phyloP scores from a whole-genome alignment of 1,140 invertebrate genomes.

The Sycobia sp. region DNA sequence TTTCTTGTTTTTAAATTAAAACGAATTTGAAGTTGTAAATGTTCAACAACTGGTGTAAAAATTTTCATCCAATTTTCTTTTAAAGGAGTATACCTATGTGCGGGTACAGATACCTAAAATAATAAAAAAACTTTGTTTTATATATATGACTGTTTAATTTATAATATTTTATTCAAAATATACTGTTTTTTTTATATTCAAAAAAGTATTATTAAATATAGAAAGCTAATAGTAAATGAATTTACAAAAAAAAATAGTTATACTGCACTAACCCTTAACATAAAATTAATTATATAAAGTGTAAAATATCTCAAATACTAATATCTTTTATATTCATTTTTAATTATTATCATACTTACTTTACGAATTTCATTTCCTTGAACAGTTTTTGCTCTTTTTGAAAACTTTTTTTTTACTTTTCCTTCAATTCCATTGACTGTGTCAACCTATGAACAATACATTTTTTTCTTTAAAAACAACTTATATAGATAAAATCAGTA shows the following conservation, averaged over 20 bases:
- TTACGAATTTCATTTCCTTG: conserved; percentile 63
- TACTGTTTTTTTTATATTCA: no score
- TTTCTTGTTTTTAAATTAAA: conserved; percentile 92
- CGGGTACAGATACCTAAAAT: conserved; percentile 68
- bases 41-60: conserved; percentile 93
- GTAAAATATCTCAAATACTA: not conserved
- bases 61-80: conserved; percentile 98
- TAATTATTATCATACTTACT: no score
- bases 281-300: not conserved
- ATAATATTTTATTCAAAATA: not conserved
- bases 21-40: conserved; percentile 90
- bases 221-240: no score
- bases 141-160: not conserved
- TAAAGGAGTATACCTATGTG: conserved; percentile 86
- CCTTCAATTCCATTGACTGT: conserved; percentile 69
- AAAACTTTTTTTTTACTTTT: conserved; percentile 57
- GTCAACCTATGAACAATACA: conserved; percentile 50
- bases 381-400: conserved; percentile 63
- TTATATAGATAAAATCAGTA: not conserved
- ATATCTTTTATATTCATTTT: conserved; percentile 2
- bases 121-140: not conserved
- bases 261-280: no score
- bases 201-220: no score
- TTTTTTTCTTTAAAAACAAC: not conserved
- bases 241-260: not conserved